Base-by-base conservation (phyloP, 2,113 vertebrate genomes). In the Ailurus styani region DNA sequence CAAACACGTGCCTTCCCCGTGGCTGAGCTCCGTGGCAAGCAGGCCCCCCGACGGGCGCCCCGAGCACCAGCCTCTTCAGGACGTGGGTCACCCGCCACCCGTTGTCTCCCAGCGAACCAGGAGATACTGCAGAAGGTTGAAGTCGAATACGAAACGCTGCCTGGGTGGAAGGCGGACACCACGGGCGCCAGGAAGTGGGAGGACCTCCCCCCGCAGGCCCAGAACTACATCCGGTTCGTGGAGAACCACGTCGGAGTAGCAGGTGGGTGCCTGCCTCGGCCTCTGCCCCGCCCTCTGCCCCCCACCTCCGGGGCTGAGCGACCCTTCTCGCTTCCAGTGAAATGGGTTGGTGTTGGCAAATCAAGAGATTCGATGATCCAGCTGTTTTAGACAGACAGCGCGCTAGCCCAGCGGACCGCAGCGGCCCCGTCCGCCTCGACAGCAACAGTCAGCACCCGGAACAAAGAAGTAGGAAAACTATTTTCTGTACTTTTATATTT, bases 311-410 rank as follows among this genome's bases (percentile, higher is more conserved):
- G 1, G 37, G 21, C 93, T 95, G 37, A 95, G 4, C 6, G 1
- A 25, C 79, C 7, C 23, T 47, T 55, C 78, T 40, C 27, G 47
- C 47, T 92, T 96, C 18, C 99, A 99, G 99, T 99, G 95, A 99
- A 99, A 98, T 99, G 99, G 99, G 99, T 99, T 1, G 99, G 99
- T 42, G 99, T 99, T 95, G 99, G 99, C 98, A 99, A 99, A 97
- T 99, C 99, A 97, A 99, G 99, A 98, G 99, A 99, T 97, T 99
- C 99, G 0, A 99, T 99, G 99, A 99, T 99, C 98, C 99, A 99
- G 99, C 99, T 99, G 97, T 99, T 99, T 90, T 99, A 99, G 98
- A 55, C 12, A 81, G 42, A 84, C 20, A 27, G 93, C 11, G 96
- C 97, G 94, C 91, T 37, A 40, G 37, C 9, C 62, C 47, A 34